phyloP scores from a whole-genome alignment of 2,888 invertebrate genomes.

The Pharmacophagus antenor region DNA sequence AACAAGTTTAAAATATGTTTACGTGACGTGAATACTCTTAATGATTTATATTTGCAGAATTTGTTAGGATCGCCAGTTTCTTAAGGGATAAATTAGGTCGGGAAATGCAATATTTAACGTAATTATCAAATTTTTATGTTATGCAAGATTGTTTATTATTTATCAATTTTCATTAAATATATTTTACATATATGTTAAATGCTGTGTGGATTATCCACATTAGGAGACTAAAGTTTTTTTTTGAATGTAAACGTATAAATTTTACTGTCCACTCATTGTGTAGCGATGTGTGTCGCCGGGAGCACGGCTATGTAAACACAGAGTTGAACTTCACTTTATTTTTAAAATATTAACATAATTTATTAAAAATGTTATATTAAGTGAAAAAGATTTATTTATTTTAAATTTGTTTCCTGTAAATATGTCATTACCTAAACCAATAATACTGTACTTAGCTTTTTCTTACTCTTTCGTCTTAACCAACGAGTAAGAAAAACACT shows the following conservation, averaged over 20 bases:
- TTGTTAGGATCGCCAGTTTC: not conserved
- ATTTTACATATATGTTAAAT: not conserved
- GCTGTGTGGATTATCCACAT: slow-evolving; percentile 15
- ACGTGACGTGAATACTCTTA: not conserved
- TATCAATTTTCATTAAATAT: not conserved
- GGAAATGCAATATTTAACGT: too few species aligned
- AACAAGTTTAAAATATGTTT: not conserved
- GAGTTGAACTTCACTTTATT: slow-evolving; percentile 44
- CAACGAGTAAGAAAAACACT: too few species aligned
- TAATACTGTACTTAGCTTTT: too few species aligned
- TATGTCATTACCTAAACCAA: too few species aligned
- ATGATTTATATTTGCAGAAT: not conserved
- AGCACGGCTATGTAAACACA: slow-evolving; percentile 46
- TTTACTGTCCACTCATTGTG: slow-evolving; percentile 58
- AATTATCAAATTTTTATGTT: too few species aligned
- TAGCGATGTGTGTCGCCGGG: slow-evolving; percentile 59
- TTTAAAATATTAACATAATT: too few species aligned
- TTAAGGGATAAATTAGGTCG: not conserved
- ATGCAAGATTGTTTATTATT: not conserved
- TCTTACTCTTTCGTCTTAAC: too few species aligned
- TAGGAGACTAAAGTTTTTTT: slow-evolving; percentile 33
- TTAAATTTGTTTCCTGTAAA: too few species aligned
- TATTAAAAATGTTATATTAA: too few species aligned
- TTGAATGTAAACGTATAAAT: slow-evolving; percentile 47
- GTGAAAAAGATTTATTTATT: too few species aligned